Evolutionary conservation across 2,888 invertebrate genomes (phyloP).

Genomic region (Strigamia maritima): DNA sequence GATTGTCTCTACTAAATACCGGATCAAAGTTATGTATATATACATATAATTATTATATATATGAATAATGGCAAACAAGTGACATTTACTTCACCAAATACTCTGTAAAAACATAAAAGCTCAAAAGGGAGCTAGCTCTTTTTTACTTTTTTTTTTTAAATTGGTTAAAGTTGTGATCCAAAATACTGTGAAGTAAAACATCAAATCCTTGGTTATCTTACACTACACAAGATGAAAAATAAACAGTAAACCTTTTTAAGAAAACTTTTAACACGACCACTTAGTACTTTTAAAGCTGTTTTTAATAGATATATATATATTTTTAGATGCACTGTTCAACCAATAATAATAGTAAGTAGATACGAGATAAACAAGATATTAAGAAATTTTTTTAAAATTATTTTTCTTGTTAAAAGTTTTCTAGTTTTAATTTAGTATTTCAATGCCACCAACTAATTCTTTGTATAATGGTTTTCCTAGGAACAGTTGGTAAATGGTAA

Average conservation of each 20-base stretch:
- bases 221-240: conserved; percentile 15
- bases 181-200: conserved; percentile 39
- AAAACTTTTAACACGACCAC: conserved; percentile 10
- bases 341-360: conserved; percentile 9
- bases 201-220: conserved; percentile 13
- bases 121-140: conserved; percentile 38
- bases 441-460: conserved; percentile 13
- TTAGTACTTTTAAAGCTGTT: background rate
- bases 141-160: conserved; percentile 34
- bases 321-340: background rate
- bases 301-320: background rate
- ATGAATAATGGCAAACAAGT: conserved; percentile 5
- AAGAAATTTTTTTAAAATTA: background rate
- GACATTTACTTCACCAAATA: conserved; percentile 33
- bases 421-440: background rate
- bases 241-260: conserved; percentile 8
- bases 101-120: conserved; percentile 36
- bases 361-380: background rate
- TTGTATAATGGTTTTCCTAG: background rate
- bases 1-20: conserved; percentile 15
- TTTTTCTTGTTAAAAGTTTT: background rate
- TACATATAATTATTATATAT: background rate
- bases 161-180: conserved; percentile 38
- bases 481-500: conserved; percentile 3
- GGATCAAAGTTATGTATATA: conserved; percentile 10